These are phyloP conservation scores for Exephanes ischioxanthus DNA, from an alignment of 2,888 invertebrate species.

Conservation along the genomic window DNA sequence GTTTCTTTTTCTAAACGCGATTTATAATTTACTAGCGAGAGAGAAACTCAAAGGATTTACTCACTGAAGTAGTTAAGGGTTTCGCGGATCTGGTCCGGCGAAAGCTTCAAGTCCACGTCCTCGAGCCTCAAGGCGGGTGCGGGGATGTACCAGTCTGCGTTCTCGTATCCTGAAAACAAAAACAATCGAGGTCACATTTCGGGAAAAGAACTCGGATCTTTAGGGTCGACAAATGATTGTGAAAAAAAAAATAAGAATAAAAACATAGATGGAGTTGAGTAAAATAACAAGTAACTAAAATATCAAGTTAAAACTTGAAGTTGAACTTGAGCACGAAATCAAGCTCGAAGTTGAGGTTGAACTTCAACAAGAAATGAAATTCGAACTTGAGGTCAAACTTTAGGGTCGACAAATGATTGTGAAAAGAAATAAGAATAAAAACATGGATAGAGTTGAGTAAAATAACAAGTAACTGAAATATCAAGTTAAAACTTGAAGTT, in stretches of 20 bases:
- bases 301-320: background rate
- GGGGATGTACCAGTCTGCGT: constrained; percentile 97
- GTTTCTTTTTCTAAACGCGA: background rate
- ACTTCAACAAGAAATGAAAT: too few species aligned
- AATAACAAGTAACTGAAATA: too few species aligned
- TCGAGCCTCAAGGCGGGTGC: constrained; percentile 92
- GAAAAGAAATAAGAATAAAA: too few species aligned
- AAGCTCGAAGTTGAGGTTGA: too few species aligned
- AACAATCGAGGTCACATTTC: background rate
- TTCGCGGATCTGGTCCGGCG: constrained; percentile 97
- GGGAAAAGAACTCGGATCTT: background rate
- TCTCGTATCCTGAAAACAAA: constrained; percentile 91
- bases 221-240: background rate
- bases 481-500: too few species aligned
- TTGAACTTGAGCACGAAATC: background rate
- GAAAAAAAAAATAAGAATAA: background rate
- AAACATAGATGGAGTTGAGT: background rate
- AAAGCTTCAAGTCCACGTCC: constrained; percentile 92
- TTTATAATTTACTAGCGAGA: background rate
- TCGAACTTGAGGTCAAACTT: too few species aligned
- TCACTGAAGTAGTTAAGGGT: constrained; percentile 99
- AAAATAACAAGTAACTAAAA: background rate
- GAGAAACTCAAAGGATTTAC: constrained; percentile 84
- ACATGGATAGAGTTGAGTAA: too few species aligned
- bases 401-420: too few species aligned